These are phyloP conservation scores for Pseudoips prasinana DNA, from an alignment of 2,888 invertebrate genomes.

Conservation along the genomic window DNA sequence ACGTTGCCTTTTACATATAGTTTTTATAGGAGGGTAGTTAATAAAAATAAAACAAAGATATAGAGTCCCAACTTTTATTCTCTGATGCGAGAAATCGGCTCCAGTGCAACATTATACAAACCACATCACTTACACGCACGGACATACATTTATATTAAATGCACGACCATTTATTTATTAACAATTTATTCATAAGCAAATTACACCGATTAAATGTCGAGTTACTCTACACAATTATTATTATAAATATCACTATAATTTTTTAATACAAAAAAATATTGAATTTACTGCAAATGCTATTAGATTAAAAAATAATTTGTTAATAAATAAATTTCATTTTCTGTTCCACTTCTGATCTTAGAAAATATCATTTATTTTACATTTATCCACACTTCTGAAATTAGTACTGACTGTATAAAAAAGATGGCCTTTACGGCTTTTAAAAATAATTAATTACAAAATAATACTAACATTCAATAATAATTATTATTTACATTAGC, in stretches of 20 bases:
- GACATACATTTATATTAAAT: not conserved
- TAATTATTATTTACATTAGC: no score
- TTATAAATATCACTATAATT: not conserved
- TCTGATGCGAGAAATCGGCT: conserved; percentile 47
- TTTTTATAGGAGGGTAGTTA: not conserved
- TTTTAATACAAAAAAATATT: no score
- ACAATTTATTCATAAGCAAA: not conserved
- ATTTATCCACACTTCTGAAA: no score
- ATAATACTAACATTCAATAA: no score
- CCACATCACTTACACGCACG: not conserved
- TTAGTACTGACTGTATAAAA: no score
- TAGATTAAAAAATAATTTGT: not conserved
- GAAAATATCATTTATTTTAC: not conserved
- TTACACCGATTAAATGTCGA: no score
- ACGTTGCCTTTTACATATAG: no score
- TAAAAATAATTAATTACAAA: no score
- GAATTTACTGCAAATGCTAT: no score
- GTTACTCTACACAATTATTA: no score
- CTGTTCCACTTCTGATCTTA: not conserved
- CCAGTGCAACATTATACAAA: not conserved
- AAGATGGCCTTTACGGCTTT: no score
- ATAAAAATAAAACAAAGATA: conserved; percentile 42
- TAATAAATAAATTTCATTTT: conserved; percentile 1
- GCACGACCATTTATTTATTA: not conserved
- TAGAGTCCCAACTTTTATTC: conserved; percentile 54